These are phyloP conservation scores for Napeogenes inachia DNA, from an alignment of 2,888 invertebrate genomes.

Conservation along the genomic window DNA sequence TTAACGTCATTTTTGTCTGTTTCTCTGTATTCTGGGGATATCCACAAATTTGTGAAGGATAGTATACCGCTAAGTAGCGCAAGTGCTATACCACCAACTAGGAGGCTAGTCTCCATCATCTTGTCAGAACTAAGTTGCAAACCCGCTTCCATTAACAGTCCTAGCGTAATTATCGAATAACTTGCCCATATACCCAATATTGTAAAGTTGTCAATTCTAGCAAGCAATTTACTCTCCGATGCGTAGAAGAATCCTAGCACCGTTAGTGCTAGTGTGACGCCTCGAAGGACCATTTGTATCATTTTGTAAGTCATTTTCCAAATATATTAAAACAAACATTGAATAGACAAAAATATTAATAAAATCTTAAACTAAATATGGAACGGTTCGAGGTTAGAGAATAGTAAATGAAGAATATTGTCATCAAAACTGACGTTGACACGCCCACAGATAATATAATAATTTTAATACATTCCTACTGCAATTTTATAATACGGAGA, in stretches of 20 bases:
- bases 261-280: slow-evolving; percentile 41
- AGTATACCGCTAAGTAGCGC: slow-evolving; percentile 37
- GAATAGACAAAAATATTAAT: neutral
- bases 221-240: slow-evolving; percentile 42
- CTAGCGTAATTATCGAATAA: slow-evolving; percentile 42
- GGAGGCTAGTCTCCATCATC: slow-evolving; percentile 38
- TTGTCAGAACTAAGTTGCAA: slow-evolving; percentile 37
- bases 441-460: too few relatives aligned
- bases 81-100: slow-evolving; percentile 37
- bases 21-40: slow-evolving; percentile 4
- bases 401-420: too few relatives aligned
- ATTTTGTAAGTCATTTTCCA: slow-evolving; percentile 40
- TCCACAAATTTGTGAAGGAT: slow-evolving; percentile 39
- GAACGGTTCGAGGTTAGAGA: neutral
- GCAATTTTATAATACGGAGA: too few relatives aligned
- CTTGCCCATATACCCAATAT: slow-evolving; percentile 50
- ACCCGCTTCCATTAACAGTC: slow-evolving; percentile 50
- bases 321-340: neutral
- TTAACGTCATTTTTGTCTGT: slow-evolving; percentile 36
- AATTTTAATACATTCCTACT: too few relatives aligned
- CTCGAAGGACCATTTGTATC: slow-evolving; percentile 49
- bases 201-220: slow-evolving; percentile 39
- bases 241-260: slow-evolving; percentile 40
- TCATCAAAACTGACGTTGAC: too few relatives aligned
- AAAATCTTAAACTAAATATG: neutral